Percentiles rank a stretch among this genome's conserved stretches.
phyloP scores from a whole-genome alignment of 2,888 invertebrate genomes.

The Leptopilina myrica region DNA sequence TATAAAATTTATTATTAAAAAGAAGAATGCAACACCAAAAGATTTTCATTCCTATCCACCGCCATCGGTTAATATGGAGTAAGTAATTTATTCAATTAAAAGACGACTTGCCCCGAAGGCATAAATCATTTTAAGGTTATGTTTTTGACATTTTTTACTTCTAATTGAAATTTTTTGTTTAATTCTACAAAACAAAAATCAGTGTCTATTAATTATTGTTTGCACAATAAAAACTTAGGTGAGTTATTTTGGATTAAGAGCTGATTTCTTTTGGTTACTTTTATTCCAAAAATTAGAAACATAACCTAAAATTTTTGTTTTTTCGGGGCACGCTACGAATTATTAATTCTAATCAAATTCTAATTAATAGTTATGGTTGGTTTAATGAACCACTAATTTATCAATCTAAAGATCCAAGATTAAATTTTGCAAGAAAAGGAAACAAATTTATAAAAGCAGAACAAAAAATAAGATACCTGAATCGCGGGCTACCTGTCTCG shows the following conservation, averaged over 20 bases:
- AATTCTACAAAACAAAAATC: too few species aligned
- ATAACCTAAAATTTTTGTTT: too few species aligned
- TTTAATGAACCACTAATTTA: constrained; percentile 61
- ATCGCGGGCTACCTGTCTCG: not conserved
- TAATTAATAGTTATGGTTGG: constrained; percentile 69
- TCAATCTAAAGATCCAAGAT: constrained; percentile 62
- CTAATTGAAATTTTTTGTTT: too few species aligned
- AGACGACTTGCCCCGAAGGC: too few species aligned
- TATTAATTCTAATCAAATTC: not conserved
- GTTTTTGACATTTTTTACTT: too few species aligned
- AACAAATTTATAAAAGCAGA: constrained; percentile 66
- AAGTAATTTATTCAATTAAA: constrained; percentile 47
- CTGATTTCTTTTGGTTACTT: too few species aligned
- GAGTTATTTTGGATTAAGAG: too few species aligned
- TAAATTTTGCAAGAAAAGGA: constrained; percentile 62
- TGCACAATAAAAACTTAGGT: too few species aligned
- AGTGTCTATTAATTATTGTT: too few species aligned
- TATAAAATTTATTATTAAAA: constrained; percentile 63
- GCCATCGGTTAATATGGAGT: constrained; percentile 70
- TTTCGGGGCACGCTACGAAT: not conserved
- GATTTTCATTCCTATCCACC: constrained; percentile 67
- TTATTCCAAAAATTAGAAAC: too few species aligned
- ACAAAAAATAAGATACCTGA: constrained; percentile 57
- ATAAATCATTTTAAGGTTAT: too few species aligned
- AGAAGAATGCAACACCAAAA: constrained; percentile 57